Evolutionary conservation across 2,797 vertebrate species (phyloP).

Genomic region (Oryzias sinensis): DNA sequence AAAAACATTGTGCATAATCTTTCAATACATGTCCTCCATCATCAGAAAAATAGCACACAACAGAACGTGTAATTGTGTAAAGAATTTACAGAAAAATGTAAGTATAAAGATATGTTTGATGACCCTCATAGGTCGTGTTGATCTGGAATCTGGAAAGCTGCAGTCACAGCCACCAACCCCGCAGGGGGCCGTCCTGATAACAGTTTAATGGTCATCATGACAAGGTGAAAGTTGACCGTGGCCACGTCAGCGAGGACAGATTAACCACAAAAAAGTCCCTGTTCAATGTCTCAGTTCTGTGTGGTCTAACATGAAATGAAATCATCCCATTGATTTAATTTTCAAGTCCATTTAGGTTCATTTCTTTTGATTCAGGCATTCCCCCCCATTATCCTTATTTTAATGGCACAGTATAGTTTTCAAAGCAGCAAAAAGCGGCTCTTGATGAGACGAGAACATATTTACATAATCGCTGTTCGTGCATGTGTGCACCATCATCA

Average conservation of each 20-base stretch:
- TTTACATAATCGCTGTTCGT: not conserved
- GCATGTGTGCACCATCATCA: not conserved
- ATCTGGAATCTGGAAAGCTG: conserved; percentile 2
- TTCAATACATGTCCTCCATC: too few relatives aligned
- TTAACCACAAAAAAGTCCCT: not conserved
- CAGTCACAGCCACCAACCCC: not conserved
- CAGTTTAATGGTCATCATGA: conserved; percentile 1
- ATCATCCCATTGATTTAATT: too few relatives aligned
- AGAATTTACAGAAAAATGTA: too few relatives aligned
- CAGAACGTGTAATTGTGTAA: too few relatives aligned
- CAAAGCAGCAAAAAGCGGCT: not conserved
- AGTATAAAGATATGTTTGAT: too few relatives aligned
- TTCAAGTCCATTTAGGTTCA: too few relatives aligned
- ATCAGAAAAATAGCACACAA: too few relatives aligned
- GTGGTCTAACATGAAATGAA: not conserved
- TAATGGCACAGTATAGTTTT: not conserved
- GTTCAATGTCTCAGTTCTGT: not conserved
- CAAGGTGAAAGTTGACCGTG: conserved; percentile 6
- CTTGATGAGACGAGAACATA: not conserved
- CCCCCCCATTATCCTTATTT: too few relatives aligned
- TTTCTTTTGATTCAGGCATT: too few relatives aligned
- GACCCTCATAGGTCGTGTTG: conserved; percentile 7
- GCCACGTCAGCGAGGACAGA: conserved; percentile 19
- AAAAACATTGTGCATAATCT: too few relatives aligned
- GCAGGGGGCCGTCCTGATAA: conserved; percentile 30